A percentile compares a stretch with the other conserved stretches of the same genome.
These are phyloP conservation scores for Xestia rhomboidea DNA, from an alignment of 2,888 invertebrate genomes.

Conservation along the genomic window DNA sequence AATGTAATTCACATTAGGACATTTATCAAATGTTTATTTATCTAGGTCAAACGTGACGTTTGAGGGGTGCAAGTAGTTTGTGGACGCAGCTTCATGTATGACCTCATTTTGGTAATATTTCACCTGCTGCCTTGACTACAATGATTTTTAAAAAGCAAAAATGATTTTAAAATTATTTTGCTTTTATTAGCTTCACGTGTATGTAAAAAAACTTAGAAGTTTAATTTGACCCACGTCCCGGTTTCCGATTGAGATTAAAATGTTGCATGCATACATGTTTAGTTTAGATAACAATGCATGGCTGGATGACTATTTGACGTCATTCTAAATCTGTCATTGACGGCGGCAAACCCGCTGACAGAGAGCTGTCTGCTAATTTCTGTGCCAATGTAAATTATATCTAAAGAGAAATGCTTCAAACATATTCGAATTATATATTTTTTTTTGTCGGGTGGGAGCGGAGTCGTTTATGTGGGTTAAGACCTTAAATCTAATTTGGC, in stretches of 20 bases:
- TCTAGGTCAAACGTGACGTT: constrained; percentile 25
- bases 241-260: neutral
- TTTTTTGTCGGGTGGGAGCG: too few species aligned
- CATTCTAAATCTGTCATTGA: too few species aligned
- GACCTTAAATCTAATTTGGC: too few species aligned
- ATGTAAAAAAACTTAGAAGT: neutral
- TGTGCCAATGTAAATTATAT: too few species aligned
- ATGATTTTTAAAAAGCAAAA: neutral
- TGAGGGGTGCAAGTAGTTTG: neutral
- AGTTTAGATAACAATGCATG: neutral
- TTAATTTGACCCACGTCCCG: neutral
- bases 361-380: too few species aligned
- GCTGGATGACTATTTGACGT: neutral
- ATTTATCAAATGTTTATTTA: constrained; percentile 14
- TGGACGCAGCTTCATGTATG: neutral
- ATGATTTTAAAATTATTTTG: neutral
- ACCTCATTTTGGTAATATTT: neutral
- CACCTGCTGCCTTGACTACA: neutral
- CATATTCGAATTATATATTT: too few species aligned
- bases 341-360: too few species aligned
- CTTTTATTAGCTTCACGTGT: neutral
- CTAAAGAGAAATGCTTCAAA: too few species aligned
- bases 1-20: constrained; percentile 1
- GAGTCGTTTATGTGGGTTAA: too few species aligned
- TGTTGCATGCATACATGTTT: neutral